Evolutionary conservation across 2,797 vertebrate genomes (phyloP), one percentile per base, ranked within the genome.

Genomic region (Avahi laniger): DNA sequence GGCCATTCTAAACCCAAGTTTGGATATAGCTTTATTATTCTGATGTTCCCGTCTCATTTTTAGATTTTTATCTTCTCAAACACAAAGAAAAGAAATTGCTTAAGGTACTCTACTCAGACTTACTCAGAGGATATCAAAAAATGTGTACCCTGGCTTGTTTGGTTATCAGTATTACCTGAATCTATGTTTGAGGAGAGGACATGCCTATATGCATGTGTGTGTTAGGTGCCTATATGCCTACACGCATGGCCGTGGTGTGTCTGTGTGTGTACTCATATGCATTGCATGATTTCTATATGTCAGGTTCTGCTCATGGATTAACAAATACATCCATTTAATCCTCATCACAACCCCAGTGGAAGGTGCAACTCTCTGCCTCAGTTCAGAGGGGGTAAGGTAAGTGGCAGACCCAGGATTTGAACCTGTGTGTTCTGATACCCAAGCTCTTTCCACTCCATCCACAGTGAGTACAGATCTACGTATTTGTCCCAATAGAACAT

Each of bases 11-110:
- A 65, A 59, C 30, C 38, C 13, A 67, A 48, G n/a, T 57, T 88
- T 81, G 54, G 65, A 41, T 18, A 48, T 46, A 26, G 26, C 22
- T 48, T 11, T 4, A 20, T 30, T 72, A 30, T 59, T 89, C 76
- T 87, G 17, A 69, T 7, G 28, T 24, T 76, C 26, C 7, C 5
- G 38, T 92, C 87, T 73, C 18, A 54, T 33, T 76, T 90, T 76
- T 75, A 10, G 7, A 67, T 89, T 93, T 91, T 76, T 72, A 38
- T 89, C 83, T 72, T 89, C 54, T 85, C 83, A 80, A 91, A 48
- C 67, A 75, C 26, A 3, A 50, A 89, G 35, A 76, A 48, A 70
- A 61, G 61, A 85, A 65, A 48, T 80, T 10, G 4, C 63, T 63
- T 81, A 35, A 86, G 41, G 63, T 9, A 12, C 30, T 70, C n/a